Conservation (phyloP, 2,888 invertebrate genomes). For the Drosophila histrio region DNA sequence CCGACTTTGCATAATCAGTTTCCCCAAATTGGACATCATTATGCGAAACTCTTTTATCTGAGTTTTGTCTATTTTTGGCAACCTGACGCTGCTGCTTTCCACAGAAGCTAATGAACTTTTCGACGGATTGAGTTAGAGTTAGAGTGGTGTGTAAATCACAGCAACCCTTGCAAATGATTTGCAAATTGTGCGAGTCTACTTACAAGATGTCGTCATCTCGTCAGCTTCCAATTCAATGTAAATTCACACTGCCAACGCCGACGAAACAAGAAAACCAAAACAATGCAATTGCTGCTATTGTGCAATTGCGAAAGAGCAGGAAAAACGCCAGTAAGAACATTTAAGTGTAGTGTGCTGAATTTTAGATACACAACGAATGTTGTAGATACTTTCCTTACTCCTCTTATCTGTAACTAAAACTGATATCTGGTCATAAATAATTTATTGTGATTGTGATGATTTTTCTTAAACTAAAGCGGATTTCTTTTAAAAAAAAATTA, state of each 20-base stretch:
- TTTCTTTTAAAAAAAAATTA: too few relatives aligned
- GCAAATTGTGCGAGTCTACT: slow-evolving; percentile 16
- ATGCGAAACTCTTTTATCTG: slow-evolving; percentile 34
- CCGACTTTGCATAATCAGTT: slow-evolving; percentile 53
- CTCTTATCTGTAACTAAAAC: background rate
- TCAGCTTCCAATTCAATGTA: slow-evolving; percentile 71
- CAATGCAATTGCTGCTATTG: slow-evolving; percentile 44
- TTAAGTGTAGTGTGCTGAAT: slow-evolving; percentile 4
- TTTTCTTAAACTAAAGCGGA: too few relatives aligned
- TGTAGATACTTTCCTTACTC: background rate
- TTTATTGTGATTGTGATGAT: too few relatives aligned
- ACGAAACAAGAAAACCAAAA: slow-evolving; percentile 10
- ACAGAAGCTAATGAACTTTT: slow-evolving; percentile 66
- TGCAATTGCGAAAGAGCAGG: slow-evolving; percentile 26
- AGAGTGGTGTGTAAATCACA: slow-evolving; percentile 16
- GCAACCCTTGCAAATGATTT: slow-evolving; percentile 22
- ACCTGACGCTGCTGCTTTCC: slow-evolving; percentile 29
- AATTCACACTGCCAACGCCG: slow-evolving; percentile 42
- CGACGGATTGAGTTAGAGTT: background rate
- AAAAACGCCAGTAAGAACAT: slow-evolving; percentile 31
- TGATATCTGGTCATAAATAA: background rate
- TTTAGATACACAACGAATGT: background rate
- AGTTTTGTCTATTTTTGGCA: slow-evolving; percentile 43
- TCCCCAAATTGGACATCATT: slow-evolving; percentile 56
- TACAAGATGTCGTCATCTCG: slow-evolving; percentile 50